Evolutionary conservation across 37 sponge, comb jelly and placozoan species (phyloP), one percentile per base, ranked within the genome.

Genomic region (Petrosia ficiformis): DNA sequence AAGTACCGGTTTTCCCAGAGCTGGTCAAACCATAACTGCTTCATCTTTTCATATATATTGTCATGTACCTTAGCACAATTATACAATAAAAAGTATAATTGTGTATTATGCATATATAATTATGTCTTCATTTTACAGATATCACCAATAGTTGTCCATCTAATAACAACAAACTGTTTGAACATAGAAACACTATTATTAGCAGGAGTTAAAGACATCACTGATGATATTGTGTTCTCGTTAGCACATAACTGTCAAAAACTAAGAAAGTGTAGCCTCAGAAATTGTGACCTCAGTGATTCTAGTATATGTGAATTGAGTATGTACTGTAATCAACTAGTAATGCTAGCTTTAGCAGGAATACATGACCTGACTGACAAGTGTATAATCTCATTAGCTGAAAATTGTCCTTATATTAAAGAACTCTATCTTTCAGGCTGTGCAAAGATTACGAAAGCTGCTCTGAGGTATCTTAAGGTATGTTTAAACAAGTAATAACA

Each of bases 341-440:
- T 21, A 35, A 68, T 88, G 71, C 56, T 93, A 26, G 90, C 77
- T 5, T 37, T 93, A 42, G 75, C 89, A 1, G 93, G 93, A 0
- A 80, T 83, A 19, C 82, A 78, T 42, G 31, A 43, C 14, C 82
- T 93, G 33, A 93, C 93, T 52, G 93, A 93, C 72, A 88, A 77
- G 43, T 67, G 80, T 67, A 71, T 93, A 39, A 44, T 81, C 22
- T 75, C 83, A 0, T 77, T 93, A 57, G 89, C 93, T 19, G 80
- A 80, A 11, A 83, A 85, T 43, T 93, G 93, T 57, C 82, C 77
- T 21, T 41, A 74, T 52, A 70, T 93, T 32, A 44, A 70, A 34
- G 93, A 93, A 57, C 48, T 93, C 31, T 85, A 88, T 40, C 60
- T 93, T 19, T 85, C 85, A 4, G 93, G 89, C 30, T 88, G 93